Conservation (phyloP, 2,797 vertebrate genomes). For the Coilia nasus region DNA sequence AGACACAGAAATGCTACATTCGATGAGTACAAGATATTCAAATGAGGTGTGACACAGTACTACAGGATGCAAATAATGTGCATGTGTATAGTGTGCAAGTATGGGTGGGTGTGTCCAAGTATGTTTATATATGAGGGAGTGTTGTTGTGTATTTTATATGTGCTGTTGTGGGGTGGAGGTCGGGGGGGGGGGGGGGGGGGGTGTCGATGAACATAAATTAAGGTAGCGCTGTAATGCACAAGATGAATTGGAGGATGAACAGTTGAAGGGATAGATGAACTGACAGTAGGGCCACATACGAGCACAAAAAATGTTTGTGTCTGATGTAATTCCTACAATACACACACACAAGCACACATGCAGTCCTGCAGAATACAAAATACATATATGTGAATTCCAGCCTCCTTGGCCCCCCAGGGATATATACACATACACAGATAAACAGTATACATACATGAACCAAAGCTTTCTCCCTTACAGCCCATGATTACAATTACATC, state of each 20-base stretch:
- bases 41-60: too few species aligned
- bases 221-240: slow-evolving; percentile 47
- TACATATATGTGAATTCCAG: not conserved
- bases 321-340: not conserved
- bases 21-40: not conserved
- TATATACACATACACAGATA: not conserved
- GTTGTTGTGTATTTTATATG: not conserved
- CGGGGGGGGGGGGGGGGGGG: slow-evolving; percentile 29
- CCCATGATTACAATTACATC: not conserved
- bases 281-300: slow-evolving; percentile 45
- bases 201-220: slow-evolving; percentile 46
- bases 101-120: not conserved
- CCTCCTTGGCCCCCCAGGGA: not conserved
- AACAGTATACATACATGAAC: slow-evolving; percentile 29
- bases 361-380: not conserved
- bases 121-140: slow-evolving; percentile 23
- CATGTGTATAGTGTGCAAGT: not conserved
- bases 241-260: slow-evolving; percentile 49
- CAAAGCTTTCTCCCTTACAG: not conserved
- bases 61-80: not conserved
- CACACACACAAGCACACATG: not conserved
- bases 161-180: slow-evolving; percentile 18
- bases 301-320: not conserved
- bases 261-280: slow-evolving; percentile 55
- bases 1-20: not conserved